Percentiles rank a stretch among this genome's conserved stretches.
phyloP scores from a whole-genome alignment of 2,888 invertebrate species.

The Digitonthophagus gazella region DNA sequence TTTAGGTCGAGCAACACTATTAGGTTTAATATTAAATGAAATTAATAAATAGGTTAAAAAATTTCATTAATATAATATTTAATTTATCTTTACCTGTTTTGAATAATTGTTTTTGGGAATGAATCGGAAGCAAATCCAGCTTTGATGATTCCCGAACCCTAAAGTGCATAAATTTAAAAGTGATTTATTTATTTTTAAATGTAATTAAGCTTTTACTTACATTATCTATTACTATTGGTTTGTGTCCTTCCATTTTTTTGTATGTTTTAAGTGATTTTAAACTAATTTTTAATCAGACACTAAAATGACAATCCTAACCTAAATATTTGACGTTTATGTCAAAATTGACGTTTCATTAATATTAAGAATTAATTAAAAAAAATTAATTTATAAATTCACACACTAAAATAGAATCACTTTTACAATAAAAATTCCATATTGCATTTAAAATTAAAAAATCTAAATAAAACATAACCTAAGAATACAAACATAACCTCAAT shows the following conservation, averaged over 20 bases:
- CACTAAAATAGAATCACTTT: no score
- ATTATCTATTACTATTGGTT: constrained; percentile 22
- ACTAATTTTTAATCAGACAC: neutral
- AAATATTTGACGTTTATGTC: neutral
- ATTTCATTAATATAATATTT: constrained; percentile 2
- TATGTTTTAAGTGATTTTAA: no score
- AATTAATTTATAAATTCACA: no score
- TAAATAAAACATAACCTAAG: constrained; percentile 1
- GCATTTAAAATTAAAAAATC: no score
- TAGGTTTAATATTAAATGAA: no score
- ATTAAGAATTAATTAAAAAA: no score
- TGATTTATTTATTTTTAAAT: neutral
- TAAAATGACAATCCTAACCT: neutral
- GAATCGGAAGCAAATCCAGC: constrained; percentile 23
- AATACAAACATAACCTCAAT: neutral
- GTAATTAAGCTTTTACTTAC: neutral
- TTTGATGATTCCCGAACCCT: constrained; percentile 29
- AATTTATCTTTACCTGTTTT: constrained; percentile 16
- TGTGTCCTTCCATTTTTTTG: neutral
- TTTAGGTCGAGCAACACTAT: constrained; percentile 20
- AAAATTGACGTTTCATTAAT: no score
- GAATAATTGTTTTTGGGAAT: constrained; percentile 22
- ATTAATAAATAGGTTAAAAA: neutral
- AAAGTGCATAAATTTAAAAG: neutral
- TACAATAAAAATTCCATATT: no score